Conservation (phyloP, 2,888 invertebrate species). For the Willowsia nigromaculata region DNA sequence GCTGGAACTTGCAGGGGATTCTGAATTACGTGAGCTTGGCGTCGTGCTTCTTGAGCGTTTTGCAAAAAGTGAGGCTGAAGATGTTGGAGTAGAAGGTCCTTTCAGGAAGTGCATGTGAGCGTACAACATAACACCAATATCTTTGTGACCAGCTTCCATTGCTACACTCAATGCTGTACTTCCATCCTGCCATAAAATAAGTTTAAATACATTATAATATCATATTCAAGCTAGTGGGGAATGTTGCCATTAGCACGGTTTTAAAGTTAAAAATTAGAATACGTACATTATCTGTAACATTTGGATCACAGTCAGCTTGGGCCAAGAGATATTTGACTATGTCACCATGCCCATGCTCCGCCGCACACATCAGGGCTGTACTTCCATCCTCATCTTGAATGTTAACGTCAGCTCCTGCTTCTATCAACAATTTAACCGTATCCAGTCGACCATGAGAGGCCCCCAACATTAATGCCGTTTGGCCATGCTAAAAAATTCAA, state of each 20-base stretch:
- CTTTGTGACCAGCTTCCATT: conserved; percentile 93
- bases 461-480: conserved; percentile 25
- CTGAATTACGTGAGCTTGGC: conserved; percentile 69
- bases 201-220: too few species aligned
- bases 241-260: too few species aligned
- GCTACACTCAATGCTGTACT: conserved; percentile 90
- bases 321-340: conserved; percentile 18
- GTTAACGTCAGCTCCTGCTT: conserved; percentile 23
- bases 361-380: conserved; percentile 28
- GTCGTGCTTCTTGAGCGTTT: conserved; percentile 74
- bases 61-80: conserved; percentile 38
- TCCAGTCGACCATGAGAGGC: conserved; percentile 3
- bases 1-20: conserved; percentile 68
- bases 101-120: conserved; percentile 84
- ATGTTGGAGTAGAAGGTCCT: conserved; percentile 50
- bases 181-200: neutral
- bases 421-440: conserved; percentile 40
- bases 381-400: conserved; percentile 37
- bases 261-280: too few species aligned
- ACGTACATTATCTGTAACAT: conserved; percentile 82
- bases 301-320: conserved; percentile 14
- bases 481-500: conserved; percentile 66
- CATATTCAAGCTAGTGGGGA: too few species aligned
- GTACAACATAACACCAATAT: conserved; percentile 92
- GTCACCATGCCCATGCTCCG: conserved; percentile 12